phyloP scores from a whole-genome alignment of 1,140 invertebrate species.

The Psilanteris sp. region DNA sequence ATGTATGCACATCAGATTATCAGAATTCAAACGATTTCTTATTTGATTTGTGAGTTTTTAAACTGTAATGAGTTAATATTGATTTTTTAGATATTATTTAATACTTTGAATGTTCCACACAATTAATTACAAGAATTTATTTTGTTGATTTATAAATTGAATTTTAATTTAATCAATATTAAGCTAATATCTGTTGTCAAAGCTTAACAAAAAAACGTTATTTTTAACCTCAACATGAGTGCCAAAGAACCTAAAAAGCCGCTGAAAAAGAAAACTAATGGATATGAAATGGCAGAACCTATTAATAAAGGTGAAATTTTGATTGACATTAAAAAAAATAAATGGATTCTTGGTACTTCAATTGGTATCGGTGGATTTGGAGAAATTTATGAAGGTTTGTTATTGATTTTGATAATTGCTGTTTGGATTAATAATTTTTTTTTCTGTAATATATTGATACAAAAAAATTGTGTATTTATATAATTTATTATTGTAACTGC shows the following conservation, averaged over 20 bases:
- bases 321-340: constrained; percentile 85
- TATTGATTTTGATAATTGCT: constrained; percentile 5
- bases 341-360: constrained; percentile 92
- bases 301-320: constrained; percentile 88
- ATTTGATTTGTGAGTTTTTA: no score
- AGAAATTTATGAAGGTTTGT: constrained; percentile 89
- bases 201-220: background rate
- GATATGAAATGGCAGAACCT: constrained; percentile 87
- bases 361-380: constrained; percentile 97
- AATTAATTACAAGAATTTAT: no score
- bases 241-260: constrained; percentile 70
- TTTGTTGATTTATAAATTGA: no score
- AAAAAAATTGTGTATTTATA: constrained; percentile 1
- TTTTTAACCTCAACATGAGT: constrained; percentile 68
- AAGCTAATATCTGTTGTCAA: background rate
- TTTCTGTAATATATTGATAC: no score
- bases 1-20: no score
- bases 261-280: constrained; percentile 82
- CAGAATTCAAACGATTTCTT: no score
- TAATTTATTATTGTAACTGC: no score
- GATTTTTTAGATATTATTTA: no score
- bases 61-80: no score
- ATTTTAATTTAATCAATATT: background rate
- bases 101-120: no score
- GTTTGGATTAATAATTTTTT: no score